Conservation (phyloP, 2,797 vertebrate genomes). For the Gouania willdenowi region DNA sequence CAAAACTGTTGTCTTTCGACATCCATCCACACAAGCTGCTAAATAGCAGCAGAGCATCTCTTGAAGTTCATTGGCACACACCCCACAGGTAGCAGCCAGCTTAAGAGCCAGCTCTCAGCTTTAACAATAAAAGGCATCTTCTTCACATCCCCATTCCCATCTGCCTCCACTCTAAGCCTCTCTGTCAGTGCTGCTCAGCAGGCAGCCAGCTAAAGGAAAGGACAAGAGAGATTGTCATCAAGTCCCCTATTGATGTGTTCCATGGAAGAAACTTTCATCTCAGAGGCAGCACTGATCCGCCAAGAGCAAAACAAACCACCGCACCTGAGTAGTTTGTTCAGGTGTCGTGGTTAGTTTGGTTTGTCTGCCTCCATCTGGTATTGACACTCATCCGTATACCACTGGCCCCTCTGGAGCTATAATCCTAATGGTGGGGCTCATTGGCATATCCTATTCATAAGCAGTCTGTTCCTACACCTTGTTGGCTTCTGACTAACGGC, state of each 20-base stretch:
- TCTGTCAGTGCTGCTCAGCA: constrained; percentile 21
- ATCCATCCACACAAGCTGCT: too few species aligned
- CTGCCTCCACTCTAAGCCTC: constrained; percentile 21
- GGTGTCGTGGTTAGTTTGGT: constrained; percentile 31
- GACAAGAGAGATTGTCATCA: constrained; percentile 41
- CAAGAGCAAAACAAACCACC: constrained; percentile 33
- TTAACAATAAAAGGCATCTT: constrained; percentile 48
- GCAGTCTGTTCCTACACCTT: constrained; percentile 32
- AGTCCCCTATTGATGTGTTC: constrained; percentile 25
- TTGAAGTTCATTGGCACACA: constrained; percentile 25
- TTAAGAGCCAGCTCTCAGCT: constrained; percentile 26
- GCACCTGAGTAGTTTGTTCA: constrained; percentile 39
- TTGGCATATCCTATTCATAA: constrained; percentile 49
- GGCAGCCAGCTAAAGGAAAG: constrained; percentile 39
- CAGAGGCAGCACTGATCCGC: constrained; percentile 28
- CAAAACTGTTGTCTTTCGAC: too few species aligned
- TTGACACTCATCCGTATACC: constrained; percentile 44
- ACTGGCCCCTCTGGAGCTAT: constrained; percentile 35
- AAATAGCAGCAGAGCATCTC: constrained; percentile 39
- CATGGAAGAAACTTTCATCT: constrained; percentile 36
- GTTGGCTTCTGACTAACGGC: constrained; percentile 33
- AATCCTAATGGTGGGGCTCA: constrained; percentile 32
- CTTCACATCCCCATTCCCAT: constrained; percentile 28
- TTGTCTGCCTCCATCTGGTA: constrained; percentile 47
- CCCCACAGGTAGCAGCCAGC: constrained; percentile 33